Percentiles rank a stretch among this genome's conserved stretches.
Conservation (phyloP, 2,797 vertebrate species). For the Eospalax fontanierii region DNA sequence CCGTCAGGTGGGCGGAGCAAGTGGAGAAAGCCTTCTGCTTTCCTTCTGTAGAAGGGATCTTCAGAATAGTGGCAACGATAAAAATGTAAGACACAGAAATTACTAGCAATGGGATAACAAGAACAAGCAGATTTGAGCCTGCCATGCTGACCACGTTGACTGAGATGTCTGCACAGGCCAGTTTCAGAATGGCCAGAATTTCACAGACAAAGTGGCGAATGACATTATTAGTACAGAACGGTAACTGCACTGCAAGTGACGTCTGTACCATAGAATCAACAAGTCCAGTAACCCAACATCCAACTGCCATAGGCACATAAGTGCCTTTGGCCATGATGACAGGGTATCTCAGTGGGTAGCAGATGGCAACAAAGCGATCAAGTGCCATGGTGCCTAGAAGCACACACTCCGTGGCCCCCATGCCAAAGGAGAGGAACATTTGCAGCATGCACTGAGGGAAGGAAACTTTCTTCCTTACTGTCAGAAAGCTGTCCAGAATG, state of each 20-base stretch:
- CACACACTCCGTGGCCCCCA: conserved; percentile 79
- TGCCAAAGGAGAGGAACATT: conserved; percentile 82
- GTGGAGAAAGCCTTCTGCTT: conserved; percentile 82
- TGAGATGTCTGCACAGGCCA: conserved; percentile 80
- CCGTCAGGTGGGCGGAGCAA: conserved; percentile 81
- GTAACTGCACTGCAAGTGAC: conserved; percentile 67
- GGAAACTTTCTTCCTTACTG: conserved; percentile 71
- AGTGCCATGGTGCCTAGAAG: conserved; percentile 83
- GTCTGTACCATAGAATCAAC: conserved; percentile 73
- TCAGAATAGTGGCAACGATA: conserved; percentile 77
- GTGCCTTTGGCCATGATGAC: conserved; percentile 73
- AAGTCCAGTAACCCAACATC: conserved; percentile 71
- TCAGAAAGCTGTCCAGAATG: conserved; percentile 77
- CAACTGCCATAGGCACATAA: conserved; percentile 67
- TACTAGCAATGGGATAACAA: conserved; percentile 77
- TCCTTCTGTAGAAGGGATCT: conserved; percentile 76
- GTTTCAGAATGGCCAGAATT: conserved; percentile 81
- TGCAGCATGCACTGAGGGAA: conserved; percentile 79
- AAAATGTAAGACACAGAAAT: conserved; percentile 80
- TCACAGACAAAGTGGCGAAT: conserved; percentile 84
- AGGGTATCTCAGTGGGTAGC: conserved; percentile 81
- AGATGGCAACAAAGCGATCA: conserved; percentile 81
- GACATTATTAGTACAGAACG: conserved; percentile 77
- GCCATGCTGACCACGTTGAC: conserved; percentile 77
- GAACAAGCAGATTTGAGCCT: conserved; percentile 75